phyloP scores from a whole-genome alignment of 1,140 invertebrate species.

The Bombus confusus region DNA sequence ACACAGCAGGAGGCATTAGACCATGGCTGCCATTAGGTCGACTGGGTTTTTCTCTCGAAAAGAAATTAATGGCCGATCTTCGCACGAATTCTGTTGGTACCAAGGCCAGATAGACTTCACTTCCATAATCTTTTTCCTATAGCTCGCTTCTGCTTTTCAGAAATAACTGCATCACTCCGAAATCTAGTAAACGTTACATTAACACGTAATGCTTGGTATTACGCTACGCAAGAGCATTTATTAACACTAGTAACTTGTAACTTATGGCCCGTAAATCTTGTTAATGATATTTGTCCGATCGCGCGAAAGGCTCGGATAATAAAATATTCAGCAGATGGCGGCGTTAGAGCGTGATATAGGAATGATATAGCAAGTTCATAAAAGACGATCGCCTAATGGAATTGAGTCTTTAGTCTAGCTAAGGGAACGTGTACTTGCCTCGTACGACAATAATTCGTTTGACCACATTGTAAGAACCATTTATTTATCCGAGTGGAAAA shows the following conservation, averaged over 20 bases:
- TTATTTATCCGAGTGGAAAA: constrained; percentile 28
- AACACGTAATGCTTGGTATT: no score
- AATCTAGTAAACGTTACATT: background rate
- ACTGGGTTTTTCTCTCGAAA: constrained; percentile 78
- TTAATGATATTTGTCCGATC: background rate
- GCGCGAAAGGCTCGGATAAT: background rate
- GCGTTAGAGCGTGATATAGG: background rate
- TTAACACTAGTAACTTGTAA: no score
- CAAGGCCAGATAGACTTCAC: constrained; percentile 9
- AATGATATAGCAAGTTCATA: constrained; percentile 1
- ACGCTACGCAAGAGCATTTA: no score
- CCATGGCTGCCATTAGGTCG: constrained; percentile 80
- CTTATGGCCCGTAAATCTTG: background rate
- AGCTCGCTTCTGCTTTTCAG: background rate
- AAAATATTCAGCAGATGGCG: background rate
- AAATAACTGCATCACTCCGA: background rate
- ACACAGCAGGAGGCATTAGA: constrained; percentile 82
- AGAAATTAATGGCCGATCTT: constrained; percentile 80
- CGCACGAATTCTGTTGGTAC: constrained; percentile 51
- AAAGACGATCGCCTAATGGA: constrained; percentile 29
- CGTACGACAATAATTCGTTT: constrained; percentile 34
- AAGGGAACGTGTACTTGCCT: background rate
- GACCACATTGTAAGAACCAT: constrained; percentile 25
- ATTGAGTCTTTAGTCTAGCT: constrained; percentile 22
- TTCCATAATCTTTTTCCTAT: background rate